Evolutionary conservation across 2,888 invertebrate species (phyloP), one percentile per base, ranked within the genome.

Genomic region (Amphiduros pacificus): DNA sequence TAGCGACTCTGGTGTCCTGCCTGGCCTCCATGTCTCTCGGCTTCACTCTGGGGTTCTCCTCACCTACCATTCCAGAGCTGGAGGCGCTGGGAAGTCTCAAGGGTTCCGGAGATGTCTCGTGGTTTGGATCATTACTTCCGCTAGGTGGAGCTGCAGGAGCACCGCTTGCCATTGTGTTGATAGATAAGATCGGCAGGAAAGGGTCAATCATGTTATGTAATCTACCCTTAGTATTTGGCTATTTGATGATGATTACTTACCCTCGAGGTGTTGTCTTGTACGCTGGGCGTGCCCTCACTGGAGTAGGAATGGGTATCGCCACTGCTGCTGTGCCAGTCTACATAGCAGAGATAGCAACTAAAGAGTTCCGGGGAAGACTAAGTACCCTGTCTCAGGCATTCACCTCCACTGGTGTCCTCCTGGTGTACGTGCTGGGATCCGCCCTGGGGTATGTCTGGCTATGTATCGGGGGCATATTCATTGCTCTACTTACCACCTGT

Each of bases 211-310:
- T 55, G 14, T 40, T 41, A 2, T 55, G 55, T 24, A 41, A 41
- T 2, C 14, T 55, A 2, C 55, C 55, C 27, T 55, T 22, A 26
- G 27, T 27, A 3, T 5, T 55, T n/a, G 55, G 55, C 11, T 55
- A 41, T 40, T 28, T 55, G 5, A 55, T 55, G 55, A 55, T 55
- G 28, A 36, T 55, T 4, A n/a, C n/a, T n/a, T n/a, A n/a, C n/a
- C 28, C 6, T 4, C 9, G 22, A 5, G 27, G 26, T 5, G n/a
- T 24, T 2, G 40, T 55, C 3, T n/a, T 55, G 40, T 41, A 41
- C 1, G 55, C 28, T 5, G 55, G 55, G 3, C 40, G 55, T 1
- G 24, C 27, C 1, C 55, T 55, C 2, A n/a, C 26, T 26, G 55
- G 55, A 6, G 27, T 41, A 20, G 36, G 40, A 2, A 41, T 55